phyloP scores from a whole-genome alignment of 1,140 invertebrate genomes.

The Elymnias hypermnestra region DNA sequence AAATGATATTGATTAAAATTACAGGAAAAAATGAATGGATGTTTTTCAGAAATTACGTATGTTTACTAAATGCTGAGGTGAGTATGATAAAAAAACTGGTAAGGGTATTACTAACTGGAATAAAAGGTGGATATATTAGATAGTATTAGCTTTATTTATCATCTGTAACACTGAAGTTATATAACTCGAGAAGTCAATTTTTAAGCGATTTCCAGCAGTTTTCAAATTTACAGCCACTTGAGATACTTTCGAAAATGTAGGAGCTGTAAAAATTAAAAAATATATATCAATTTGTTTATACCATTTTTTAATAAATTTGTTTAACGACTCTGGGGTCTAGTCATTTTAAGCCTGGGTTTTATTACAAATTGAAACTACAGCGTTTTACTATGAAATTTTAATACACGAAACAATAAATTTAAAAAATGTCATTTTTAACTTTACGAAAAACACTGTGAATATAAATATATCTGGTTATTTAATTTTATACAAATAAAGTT shows the following conservation, averaged over 20 bases:
- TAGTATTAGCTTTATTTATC: slow-evolving; percentile 41
- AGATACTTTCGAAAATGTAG: slow-evolving; percentile 80
- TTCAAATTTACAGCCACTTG: slow-evolving; percentile 81
- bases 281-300: slow-evolving; percentile 1
- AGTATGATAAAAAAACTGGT: slow-evolving; percentile 19
- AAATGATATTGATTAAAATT: slow-evolving; percentile 8
- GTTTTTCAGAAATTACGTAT: slow-evolving; percentile 49
- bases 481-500: no score
- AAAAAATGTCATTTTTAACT: no score
- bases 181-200: slow-evolving; percentile 81
- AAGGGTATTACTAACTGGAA: slow-evolving; percentile 6
- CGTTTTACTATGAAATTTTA: no score
- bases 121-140: slow-evolving; percentile 10
- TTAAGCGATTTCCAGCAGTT: slow-evolving; percentile 79
- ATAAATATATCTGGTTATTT: no score
- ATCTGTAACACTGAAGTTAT: slow-evolving; percentile 76
- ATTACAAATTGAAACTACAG: no score
- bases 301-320: no score
- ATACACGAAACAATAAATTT: no score
- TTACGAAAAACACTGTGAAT: no score
- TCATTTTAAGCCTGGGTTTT: no score
- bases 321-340: no score
- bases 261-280: slow-evolving; percentile 74
- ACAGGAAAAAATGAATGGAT: slow-evolving; percentile 44
- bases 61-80: slow-evolving; percentile 23